Evolutionary conservation across 35 echinoderm and acorn worm species (phyloP).

Genomic region (Hemicentrotus pulcherrimus): DNA sequence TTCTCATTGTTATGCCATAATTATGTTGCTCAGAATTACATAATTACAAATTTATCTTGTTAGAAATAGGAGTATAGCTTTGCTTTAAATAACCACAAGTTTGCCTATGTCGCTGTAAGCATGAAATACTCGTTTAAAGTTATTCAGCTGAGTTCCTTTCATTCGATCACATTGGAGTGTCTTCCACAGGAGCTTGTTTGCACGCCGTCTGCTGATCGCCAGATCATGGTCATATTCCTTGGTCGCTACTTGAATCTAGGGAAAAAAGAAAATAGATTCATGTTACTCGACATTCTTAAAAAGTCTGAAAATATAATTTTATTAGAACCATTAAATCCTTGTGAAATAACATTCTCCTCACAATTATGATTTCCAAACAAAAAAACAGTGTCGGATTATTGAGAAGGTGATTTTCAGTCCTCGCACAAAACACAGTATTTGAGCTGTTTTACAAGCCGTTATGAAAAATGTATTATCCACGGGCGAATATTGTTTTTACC

Average conservation of each 20-base stretch:
- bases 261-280: not conserved
- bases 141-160: conserved; percentile 57
- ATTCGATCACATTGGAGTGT: conserved; percentile 68
- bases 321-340: not conserved
- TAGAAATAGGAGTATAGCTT: not conserved
- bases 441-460: too few relatives aligned
- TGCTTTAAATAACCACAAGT: not conserved
- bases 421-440: too few relatives aligned
- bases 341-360: not conserved
- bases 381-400: too few relatives aligned
- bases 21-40: not conserved
- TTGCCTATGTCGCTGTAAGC: conserved; percentile 73
- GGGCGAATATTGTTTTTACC: too few relatives aligned
- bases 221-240: conserved; percentile 72
- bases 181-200: conserved; percentile 71
- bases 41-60: not conserved
- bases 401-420: too few relatives aligned
- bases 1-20: not conserved
- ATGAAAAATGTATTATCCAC: too few relatives aligned
- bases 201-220: conserved; percentile 50
- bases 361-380: not conserved
- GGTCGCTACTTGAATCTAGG: conserved; percentile 76
- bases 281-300: not conserved
- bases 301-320: not conserved
- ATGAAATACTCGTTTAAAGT: conserved; percentile 78